A percentile compares a stretch with the other conserved stretches of the same genome.
These are phyloP conservation scores for Bradypodion pumilum DNA, from an alignment of 2,797 vertebrate genomes.

Conservation along the genomic window DNA sequence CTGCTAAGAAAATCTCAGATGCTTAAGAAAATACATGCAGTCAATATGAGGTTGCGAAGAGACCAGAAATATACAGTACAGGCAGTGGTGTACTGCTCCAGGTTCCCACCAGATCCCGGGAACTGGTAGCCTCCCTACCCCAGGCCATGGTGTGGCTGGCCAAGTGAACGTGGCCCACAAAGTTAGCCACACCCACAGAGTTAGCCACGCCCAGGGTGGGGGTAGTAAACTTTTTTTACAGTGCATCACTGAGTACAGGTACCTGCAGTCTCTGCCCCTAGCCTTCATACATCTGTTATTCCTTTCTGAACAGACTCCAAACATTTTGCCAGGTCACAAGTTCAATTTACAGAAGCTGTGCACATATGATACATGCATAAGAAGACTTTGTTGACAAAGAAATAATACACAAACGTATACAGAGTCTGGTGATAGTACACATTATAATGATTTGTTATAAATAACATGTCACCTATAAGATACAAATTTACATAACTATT, in stretches of 20 bases:
- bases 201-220: too few relatives aligned
- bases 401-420: neutral
- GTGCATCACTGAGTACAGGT: too few relatives aligned
- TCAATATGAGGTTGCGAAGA: neutral
- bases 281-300: neutral
- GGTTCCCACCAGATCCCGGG: too few relatives aligned
- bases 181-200: too few relatives aligned
- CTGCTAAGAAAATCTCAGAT: slow-evolving; percentile 11
- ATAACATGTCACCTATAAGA: neutral
- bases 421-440: neutral
- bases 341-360: neutral
- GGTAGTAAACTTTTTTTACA: too few relatives aligned
- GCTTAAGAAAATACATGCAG: neutral
- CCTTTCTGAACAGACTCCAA: neutral
- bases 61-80: neutral
- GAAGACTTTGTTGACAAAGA: neutral
- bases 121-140: too few relatives aligned
- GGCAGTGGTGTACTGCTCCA: too few relatives aligned
- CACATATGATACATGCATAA: neutral
- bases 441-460: too few relatives aligned
- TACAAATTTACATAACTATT: too few relatives aligned
- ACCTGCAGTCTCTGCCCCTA: neutral
- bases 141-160: too few relatives aligned
- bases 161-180: too few relatives aligned
- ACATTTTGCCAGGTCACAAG: neutral